Percentiles rank a stretch among this genome's conserved stretches.
Conservation (phyloP, 1,140 invertebrate genomes). For the Prorops nasuta region DNA sequence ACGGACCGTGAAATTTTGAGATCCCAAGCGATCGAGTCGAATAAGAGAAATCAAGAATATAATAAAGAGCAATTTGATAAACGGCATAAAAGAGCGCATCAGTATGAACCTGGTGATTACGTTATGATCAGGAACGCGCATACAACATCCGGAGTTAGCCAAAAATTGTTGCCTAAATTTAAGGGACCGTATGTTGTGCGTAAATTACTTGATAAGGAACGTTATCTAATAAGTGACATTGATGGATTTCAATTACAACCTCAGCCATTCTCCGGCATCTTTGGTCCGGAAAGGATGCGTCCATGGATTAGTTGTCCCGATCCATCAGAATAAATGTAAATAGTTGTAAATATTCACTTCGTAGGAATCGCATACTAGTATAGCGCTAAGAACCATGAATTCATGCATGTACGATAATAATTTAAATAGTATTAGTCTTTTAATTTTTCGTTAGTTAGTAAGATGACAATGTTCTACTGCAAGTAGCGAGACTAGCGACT, state of each 20-base stretch:
- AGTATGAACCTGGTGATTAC: slow-evolving; percentile 28
- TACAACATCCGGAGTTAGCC: slow-evolving; percentile 16
- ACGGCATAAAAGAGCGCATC: slow-evolving; percentile 10
- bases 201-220: slow-evolving; percentile 24
- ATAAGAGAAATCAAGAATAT: too few relatives aligned
- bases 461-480: too few relatives aligned
- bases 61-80: slow-evolving; percentile 19
- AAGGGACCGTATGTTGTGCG: slow-evolving; percentile 17
- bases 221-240: slow-evolving; percentile 26
- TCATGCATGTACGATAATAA: too few relatives aligned
- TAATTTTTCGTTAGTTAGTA: too few relatives aligned
- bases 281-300: slow-evolving; percentile 11
- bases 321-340: slow-evolving; percentile 2
- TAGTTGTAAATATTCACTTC: too few relatives aligned
- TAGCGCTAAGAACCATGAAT: too few relatives aligned
- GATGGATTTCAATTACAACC: slow-evolving; percentile 25
- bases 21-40: too few relatives aligned
- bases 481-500: too few relatives aligned
- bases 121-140: slow-evolving; percentile 29
- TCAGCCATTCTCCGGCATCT: slow-evolving; percentile 24
- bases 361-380: too few relatives aligned
- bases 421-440: too few relatives aligned
- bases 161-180: too few relatives aligned
- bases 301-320: slow-evolving; percentile 5
- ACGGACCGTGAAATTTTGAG: too few relatives aligned